phyloP scores from a whole-genome alignment of 2,888 invertebrate genomes.

The Lasius fuliginosus region DNA sequence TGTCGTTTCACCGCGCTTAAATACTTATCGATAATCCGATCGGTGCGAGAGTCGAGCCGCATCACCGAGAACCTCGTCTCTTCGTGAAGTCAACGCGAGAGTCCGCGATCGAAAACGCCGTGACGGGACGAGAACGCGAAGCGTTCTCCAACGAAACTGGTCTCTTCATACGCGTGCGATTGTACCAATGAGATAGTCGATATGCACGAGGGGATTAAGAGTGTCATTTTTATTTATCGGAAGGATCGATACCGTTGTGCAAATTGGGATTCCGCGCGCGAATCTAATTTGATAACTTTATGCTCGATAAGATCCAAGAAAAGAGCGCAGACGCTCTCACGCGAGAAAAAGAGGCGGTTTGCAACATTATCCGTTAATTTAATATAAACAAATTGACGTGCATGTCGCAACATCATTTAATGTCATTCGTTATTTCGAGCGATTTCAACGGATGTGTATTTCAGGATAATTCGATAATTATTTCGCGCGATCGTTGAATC shows the following conservation, averaged over 20 bases:
- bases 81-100: conserved; percentile 28
- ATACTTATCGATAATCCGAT: conserved; percentile 56
- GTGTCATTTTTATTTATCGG: conserved; percentile 15
- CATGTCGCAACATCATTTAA: neutral
- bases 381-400: conserved; percentile 20
- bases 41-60: conserved; percentile 40
- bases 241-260: neutral
- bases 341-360: neutral
- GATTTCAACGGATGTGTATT: conserved; percentile 36
- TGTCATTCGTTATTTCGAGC: conserved; percentile 9
- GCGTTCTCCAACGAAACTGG: conserved; percentile 28
- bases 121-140: conserved; percentile 22
- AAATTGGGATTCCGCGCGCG: conserved; percentile 35
- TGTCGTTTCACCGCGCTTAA: conserved; percentile 49
- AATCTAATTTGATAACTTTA: conserved; percentile 38
- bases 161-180: conserved; percentile 21
- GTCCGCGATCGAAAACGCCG: conserved; percentile 27
- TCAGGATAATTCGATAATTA: neutral
- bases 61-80: conserved; percentile 23
- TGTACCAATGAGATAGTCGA: neutral
- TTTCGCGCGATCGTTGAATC: conserved; percentile 16
- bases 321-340: neutral
- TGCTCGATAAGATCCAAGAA: neutral
- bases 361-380: neutral
- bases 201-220: neutral